These are phyloP conservation scores for Acholoe squamosa DNA, from an alignment of 2,888 invertebrate genomes.

Conservation along the genomic window DNA sequence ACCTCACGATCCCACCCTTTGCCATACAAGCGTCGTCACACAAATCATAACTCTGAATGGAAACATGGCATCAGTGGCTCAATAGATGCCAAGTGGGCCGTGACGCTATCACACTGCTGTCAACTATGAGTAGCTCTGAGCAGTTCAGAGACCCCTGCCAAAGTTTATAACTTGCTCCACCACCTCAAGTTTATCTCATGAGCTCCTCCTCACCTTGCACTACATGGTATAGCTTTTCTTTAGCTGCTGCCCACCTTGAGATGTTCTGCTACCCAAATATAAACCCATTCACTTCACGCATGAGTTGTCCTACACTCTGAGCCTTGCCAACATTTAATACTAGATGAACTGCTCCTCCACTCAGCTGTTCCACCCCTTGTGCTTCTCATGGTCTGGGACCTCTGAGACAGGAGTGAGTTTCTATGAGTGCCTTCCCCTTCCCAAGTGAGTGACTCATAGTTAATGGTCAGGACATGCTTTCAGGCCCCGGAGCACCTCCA, in stretches of 20 bases:
- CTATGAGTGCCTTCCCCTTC: neutral
- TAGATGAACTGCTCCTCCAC: neutral
- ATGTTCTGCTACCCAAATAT: too few relatives aligned
- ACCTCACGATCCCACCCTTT: neutral
- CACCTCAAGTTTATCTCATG: too few relatives aligned
- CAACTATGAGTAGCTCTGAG: too few relatives aligned
- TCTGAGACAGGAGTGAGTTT: slow-evolving; percentile 7
- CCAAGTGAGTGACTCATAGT: slow-evolving; percentile 40
- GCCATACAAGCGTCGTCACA: neutral
- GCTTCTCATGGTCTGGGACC: neutral
- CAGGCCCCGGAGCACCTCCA: slow-evolving; percentile 26
- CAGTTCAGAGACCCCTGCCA: too few relatives aligned
- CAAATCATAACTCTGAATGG: slow-evolving; percentile 1
- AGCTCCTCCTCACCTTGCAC: too few relatives aligned
- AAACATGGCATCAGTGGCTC: neutral
- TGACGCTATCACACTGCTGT: too few relatives aligned
- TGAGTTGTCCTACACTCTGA: too few relatives aligned
- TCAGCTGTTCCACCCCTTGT: neutral
- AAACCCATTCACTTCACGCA: too few relatives aligned
- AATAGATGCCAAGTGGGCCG: neutral
- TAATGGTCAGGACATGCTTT: slow-evolving; percentile 51
- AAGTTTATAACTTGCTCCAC: too few relatives aligned
- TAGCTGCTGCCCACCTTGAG: too few relatives aligned
- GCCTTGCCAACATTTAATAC: too few relatives aligned
- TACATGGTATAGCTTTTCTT: too few relatives aligned